Conservation (phyloP, 2,888 invertebrate species). For the Axea sp. region DNA sequence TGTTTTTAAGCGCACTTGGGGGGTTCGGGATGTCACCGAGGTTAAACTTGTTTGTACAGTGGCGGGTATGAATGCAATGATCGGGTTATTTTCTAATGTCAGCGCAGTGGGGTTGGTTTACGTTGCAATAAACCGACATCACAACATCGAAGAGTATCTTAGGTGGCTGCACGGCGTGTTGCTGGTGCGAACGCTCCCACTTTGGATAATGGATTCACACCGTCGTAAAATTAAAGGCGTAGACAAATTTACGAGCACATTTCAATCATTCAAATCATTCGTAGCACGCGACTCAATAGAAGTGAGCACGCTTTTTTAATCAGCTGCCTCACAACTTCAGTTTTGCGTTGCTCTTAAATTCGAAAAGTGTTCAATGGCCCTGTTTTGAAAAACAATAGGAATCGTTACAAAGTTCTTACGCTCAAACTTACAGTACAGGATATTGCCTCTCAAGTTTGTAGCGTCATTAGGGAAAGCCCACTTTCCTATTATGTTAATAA, state of each 20-base stretch:
- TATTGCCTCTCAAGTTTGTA: slow-evolving; percentile 31
- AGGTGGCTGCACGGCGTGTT: slow-evolving; percentile 55
- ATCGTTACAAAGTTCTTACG: slow-evolving; percentile 31
- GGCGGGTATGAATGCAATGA: slow-evolving; percentile 66
- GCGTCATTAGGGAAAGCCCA: slow-evolving; percentile 51
- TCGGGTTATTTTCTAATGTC: slow-evolving; percentile 75
- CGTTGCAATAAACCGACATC: slow-evolving; percentile 78
- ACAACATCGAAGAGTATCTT: slow-evolving; percentile 64
- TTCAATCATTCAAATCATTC: slow-evolving; percentile 60
- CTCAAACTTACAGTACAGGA: slow-evolving; percentile 17
- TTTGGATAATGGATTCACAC: slow-evolving; percentile 76
- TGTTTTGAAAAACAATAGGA: slow-evolving; percentile 8
- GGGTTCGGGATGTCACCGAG: slow-evolving; percentile 35
- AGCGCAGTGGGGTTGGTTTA: slow-evolving; percentile 73
- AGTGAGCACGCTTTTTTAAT: neutral
- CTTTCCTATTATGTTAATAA: slow-evolving; percentile 62
- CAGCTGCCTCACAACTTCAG: neutral
- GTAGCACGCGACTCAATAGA: slow-evolving; percentile 53
- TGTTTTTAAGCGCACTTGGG: no score
- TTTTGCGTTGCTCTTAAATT: neutral
- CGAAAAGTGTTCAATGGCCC: neutral
- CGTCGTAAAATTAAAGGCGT: slow-evolving; percentile 77
- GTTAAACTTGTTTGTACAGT: slow-evolving; percentile 50
- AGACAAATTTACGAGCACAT: slow-evolving; percentile 73
- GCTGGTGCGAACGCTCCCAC: slow-evolving; percentile 69